These are phyloP conservation scores for Eremophila alpestris DNA, from an alignment of 2,797 vertebrate genomes.

Conservation along the genomic window DNA sequence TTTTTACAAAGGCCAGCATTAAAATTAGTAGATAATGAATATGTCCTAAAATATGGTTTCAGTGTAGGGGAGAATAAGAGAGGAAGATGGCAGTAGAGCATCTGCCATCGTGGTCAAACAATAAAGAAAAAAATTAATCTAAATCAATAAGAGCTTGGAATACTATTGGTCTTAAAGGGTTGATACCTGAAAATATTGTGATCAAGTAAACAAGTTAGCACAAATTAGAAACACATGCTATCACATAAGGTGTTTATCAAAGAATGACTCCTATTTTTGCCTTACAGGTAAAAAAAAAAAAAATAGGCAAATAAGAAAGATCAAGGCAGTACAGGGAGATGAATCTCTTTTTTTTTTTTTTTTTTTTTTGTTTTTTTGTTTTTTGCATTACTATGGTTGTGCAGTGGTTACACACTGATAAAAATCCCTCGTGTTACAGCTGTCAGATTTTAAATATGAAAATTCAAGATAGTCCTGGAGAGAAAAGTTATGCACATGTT, in stretches of 20 bases:
- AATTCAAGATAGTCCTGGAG: not conserved
- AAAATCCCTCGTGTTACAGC: slow-evolving; percentile 17
- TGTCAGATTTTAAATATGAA: slow-evolving; percentile 41
- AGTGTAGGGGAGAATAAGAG: not conserved
- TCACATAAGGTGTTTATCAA: not conserved
- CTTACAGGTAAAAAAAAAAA: not conserved
- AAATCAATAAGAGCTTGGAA: not conserved
- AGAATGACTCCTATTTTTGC: not conserved
- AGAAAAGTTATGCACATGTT: slow-evolving; percentile 24
- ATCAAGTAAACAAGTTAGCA: not conserved
- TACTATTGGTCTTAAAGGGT: not conserved
- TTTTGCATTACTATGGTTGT: not conserved
- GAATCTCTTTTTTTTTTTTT: not conserved
- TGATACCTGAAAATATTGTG: not conserved
- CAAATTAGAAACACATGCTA: not conserved
- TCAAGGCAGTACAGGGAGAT: not conserved
- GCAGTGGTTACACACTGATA: not conserved
- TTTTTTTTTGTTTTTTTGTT: not conserved
- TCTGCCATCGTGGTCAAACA: not conserved
- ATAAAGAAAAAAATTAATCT: not conserved
- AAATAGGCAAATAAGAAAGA: not conserved
- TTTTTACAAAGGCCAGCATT: not conserved
- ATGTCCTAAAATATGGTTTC: not conserved
- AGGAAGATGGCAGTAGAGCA: not conserved
- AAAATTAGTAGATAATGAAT: slow-evolving; percentile 6